Percentiles rank a stretch among this genome's conserved stretches.
Evolutionary conservation across 2,797 vertebrate genomes (phyloP).

Genomic region (Dallia pectoralis): DNA sequence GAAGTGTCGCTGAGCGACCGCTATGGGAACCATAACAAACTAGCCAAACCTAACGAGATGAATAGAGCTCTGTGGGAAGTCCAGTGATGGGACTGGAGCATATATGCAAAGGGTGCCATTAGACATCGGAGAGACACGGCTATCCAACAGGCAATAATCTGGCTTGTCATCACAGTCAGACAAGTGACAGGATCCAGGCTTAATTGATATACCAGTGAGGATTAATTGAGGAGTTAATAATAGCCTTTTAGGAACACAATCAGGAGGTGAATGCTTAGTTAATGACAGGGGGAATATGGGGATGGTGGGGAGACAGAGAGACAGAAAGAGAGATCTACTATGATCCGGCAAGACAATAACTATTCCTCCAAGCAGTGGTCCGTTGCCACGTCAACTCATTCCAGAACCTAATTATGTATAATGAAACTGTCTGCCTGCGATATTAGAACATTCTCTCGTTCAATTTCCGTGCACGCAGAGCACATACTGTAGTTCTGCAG

Average conservation of each 20-base stretch:
- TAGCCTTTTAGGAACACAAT: background rate
- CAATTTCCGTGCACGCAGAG: background rate
- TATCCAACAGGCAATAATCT: background rate
- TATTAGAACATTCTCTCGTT: conserved; percentile 33
- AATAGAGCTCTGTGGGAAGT: background rate
- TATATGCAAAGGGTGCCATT: background rate
- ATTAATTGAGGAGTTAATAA: background rate
- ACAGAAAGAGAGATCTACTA: conserved; percentile 9
- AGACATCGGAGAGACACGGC: background rate
- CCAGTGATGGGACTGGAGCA: background rate
- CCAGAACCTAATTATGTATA: conserved; percentile 45
- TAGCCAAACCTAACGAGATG: background rate
- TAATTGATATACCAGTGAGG: background rate
- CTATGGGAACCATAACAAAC: background rate
- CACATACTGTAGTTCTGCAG: background rate
- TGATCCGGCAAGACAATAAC: conserved; percentile 39
- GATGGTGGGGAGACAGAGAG: conserved; percentile 36
- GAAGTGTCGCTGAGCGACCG: background rate
- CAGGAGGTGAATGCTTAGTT: background rate
- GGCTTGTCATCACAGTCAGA: background rate
- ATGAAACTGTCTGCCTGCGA: conserved; percentile 47
- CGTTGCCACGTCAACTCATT: conserved; percentile 37
- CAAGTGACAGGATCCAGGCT: background rate
- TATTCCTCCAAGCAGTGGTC: conserved; percentile 41
- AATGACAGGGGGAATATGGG: background rate